Evolutionary conservation across 2,797 vertebrate genomes (phyloP), one percentile per base, ranked within the genome.

Genomic region (Diplodus puntazzo): DNA sequence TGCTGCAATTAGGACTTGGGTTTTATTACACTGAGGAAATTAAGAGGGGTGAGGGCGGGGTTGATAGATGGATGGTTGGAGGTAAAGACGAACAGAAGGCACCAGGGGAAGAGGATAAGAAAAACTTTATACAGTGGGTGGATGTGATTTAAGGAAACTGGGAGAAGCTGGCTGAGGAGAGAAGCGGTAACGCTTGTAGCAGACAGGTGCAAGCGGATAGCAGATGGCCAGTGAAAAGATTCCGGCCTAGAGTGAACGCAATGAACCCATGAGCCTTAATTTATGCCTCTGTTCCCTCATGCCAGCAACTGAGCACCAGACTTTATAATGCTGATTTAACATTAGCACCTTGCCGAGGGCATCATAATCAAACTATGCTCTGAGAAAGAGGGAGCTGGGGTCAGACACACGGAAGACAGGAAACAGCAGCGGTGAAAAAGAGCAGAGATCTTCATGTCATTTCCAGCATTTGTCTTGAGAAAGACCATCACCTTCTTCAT

Each of bases 1-100:
- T 16, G 49, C 79, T 81, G 81, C 82, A 90, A 89, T 92, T 86
- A 89, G 82, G 71, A 68, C 58, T 88, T 80, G 76, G 81, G 73
- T 92, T 94, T 91, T 81, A 91, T 86, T 74, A 65, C 71, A 75
- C 34, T 20, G 76, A 85, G 66, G 58, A 81, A 75, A 75, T 66
- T 73, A 62, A 79, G 65, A 69, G 21, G 39, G 43, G 34, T 64
- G 53, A 30, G 55, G 30, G 71, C 21, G 46, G 67, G 48, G 68
- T 69, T 77, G 74, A 72, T 55, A 50, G 73, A 80, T 83, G 48
- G 61, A 77, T 45, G 34, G 43, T 27, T 65, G 34, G 53, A 61
- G 58, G 49, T 66, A 79, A 82, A 46, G 52, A 77, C 54, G 42
- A 39, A 75, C 25, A 20, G 34, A 66, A 42, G 64, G 27, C 53